phyloP scores from a whole-genome alignment of 64 coral and sea anemone species.

The Exaiptasia diaphana region DNA sequence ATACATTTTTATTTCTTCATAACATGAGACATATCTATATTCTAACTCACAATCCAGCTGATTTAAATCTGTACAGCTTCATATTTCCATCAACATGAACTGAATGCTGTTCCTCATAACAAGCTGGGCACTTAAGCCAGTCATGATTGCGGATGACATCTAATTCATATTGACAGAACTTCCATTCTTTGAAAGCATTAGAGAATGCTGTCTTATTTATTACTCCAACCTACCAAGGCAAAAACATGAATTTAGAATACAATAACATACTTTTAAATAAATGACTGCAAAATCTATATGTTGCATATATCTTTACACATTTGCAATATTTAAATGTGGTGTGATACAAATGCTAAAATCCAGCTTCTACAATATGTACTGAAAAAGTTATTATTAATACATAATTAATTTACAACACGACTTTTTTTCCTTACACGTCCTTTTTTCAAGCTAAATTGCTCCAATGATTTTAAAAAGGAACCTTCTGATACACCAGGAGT shows the following conservation, averaged over 20 bases:
- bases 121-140: slow-evolving; percentile 67
- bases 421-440: slow-evolving; percentile 65
- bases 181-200: slow-evolving; percentile 62
- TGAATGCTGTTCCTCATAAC: slow-evolving; percentile 52
- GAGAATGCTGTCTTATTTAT: slow-evolving; percentile 49
- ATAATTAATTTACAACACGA: too few relatives aligned
- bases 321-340: too few relatives aligned
- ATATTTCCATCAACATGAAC: slow-evolving; percentile 79
- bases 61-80: slow-evolving; percentile 68
- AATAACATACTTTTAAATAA: not conserved
- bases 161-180: slow-evolving; percentile 57
- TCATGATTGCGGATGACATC: slow-evolving; percentile 5
- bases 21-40: too few relatives aligned
- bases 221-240: not conserved
- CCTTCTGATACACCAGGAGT: slow-evolving; percentile 65
- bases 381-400: too few relatives aligned
- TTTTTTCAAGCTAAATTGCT: slow-evolving; percentile 44
- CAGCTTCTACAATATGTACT: too few relatives aligned
- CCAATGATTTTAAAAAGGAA: slow-evolving; percentile 57
- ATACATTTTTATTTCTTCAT: too few relatives aligned
- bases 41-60: slow-evolving; percentile 61
- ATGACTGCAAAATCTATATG: not conserved
- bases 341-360: too few relatives aligned
- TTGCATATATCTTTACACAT: not conserved
- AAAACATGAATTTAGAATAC: not conserved